Conservation (phyloP, 2,797 vertebrate genomes). For the Phataginus tetradactyla region DNA sequence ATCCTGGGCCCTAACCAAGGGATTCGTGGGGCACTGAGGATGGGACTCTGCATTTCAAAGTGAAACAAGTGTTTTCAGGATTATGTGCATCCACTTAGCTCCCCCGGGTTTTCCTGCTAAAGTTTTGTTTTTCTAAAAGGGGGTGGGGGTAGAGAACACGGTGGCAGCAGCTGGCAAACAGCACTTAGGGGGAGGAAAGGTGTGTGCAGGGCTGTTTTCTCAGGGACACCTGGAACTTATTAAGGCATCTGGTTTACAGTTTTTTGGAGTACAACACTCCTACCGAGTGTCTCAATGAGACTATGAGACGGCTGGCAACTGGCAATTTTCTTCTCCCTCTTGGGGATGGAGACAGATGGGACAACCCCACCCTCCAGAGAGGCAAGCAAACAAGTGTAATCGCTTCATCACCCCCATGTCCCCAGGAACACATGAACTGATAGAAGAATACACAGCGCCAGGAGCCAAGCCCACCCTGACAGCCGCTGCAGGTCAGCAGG, state of each 20-base stretch:
- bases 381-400: not conserved
- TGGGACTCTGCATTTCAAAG: not conserved
- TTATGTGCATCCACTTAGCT: not conserved
- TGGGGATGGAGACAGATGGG: not conserved
- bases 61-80: not conserved
- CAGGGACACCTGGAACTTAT: not conserved
- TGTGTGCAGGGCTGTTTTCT: not conserved
- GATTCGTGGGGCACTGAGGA: not conserved
- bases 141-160: not conserved
- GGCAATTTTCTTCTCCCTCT: not conserved
- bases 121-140: constrained; percentile 2
- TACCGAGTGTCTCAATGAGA: not conserved
- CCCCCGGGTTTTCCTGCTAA: not conserved
- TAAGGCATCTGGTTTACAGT: not conserved
- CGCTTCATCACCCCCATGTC: not conserved
- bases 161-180: not conserved
- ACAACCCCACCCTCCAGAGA: not conserved
- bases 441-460: accelerated
- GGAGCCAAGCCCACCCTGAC: not conserved
- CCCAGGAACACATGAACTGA: not conserved
- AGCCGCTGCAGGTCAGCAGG: not conserved
- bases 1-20: not conserved
- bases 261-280: not conserved
- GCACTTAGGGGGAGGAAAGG: not conserved
- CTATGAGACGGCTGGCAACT: not conserved